Base-by-base conservation (phyloP, 1,140 invertebrate genomes). In the Teleogryllus occipitalis region DNA sequence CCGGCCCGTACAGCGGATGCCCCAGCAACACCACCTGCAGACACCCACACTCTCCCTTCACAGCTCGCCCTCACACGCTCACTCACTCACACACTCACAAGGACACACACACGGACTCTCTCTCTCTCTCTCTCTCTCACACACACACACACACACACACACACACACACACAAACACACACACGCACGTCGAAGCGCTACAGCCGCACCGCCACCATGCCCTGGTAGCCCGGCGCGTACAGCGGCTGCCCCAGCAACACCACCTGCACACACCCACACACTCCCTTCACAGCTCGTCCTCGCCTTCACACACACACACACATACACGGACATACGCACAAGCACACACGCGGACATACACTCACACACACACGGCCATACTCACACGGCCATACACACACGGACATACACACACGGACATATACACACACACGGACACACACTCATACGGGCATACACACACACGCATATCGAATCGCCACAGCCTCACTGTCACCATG, bases 131-230 rank as follows among this genome's bases (percentile, higher is more conserved):
- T n/a, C n/a, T n/a, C 85, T 86, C 80, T 87, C 82, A 10, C 84
- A 84, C 15, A 85, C 85, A 2, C 88, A 88, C 47, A 89, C 82
- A n/a, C 85, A 80, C 82, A 89, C 88, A 80, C n/a, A n/a, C n/a
- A n/a, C n/a, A n/a, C n/a, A n/a, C n/a, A n/a, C n/a, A n/a, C n/a
- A n/a, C n/a, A n/a, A n/a, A n/a, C n/a, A n/a, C n/a, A n/a, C n/a
- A n/a, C n/a, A 88, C 88, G 89, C 47, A 84, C 78, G 8, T 87
- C 87, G 81, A 88, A 88, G 48, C 86, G 83, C 87, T 88, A 88
- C 80, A 89, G 86, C 86, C 85, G 8, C 87, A 88, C 21, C 88
- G 82, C 84, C 74, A 88, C 84, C 18, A 84, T 79, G 0, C 88
- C 88, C 21, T 83, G 84, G 82, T 89, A 88, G 6, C 81, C 83